Conservation (phyloP, 2,888 invertebrate genomes). For the Ceratothoa steindachneri region DNA sequence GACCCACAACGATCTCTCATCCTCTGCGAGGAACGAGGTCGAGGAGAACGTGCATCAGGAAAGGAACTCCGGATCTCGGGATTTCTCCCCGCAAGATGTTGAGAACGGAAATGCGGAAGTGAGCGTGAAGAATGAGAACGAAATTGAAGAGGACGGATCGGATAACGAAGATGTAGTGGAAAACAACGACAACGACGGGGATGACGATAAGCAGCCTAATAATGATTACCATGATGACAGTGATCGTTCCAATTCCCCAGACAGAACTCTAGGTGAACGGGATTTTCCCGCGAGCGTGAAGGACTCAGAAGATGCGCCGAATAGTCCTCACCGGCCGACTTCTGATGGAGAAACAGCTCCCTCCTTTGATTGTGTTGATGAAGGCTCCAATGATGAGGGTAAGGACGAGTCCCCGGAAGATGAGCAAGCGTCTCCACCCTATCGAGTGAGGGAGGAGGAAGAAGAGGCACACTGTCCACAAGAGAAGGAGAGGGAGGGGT, state of each 20-base stretch:
- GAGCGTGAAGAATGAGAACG: background rate
- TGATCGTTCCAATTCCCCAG: background rate
- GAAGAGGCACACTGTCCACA: too few relatives aligned
- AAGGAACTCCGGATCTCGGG: background rate
- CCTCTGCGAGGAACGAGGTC: background rate
- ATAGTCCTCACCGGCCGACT: background rate
- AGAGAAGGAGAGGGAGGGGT: background rate
- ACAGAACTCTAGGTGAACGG: too few relatives aligned
- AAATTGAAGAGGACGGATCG: background rate
- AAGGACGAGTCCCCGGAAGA: background rate
- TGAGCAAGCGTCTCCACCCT: background rate
- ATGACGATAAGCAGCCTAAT: background rate
- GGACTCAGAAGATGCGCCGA: background rate
- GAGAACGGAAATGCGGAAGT: background rate
- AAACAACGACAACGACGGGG: too few relatives aligned
- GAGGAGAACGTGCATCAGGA: background rate
- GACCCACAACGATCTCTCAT: too few relatives aligned
- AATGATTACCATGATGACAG: background rate
- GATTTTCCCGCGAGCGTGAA: too few relatives aligned
- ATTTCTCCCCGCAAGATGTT: too few relatives aligned
- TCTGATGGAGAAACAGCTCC: too few relatives aligned
- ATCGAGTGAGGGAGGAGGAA: background rate
- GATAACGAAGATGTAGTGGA: background rate
- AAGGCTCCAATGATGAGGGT: too few relatives aligned
- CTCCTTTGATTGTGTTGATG: too few relatives aligned